Conservation (phyloP, 2,888 invertebrate species). For the Dolomedes plantarius region DNA sequence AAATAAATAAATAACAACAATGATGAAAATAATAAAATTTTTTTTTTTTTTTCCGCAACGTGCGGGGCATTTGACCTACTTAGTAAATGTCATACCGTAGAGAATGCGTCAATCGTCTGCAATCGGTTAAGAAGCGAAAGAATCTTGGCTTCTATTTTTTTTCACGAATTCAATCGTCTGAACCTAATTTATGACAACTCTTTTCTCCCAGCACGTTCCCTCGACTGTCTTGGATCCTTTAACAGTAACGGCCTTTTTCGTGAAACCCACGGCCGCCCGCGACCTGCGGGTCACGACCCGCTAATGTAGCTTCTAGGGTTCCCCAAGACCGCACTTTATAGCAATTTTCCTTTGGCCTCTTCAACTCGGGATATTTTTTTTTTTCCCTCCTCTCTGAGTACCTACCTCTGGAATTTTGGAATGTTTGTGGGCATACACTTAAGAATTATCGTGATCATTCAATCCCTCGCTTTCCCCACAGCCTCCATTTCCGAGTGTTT, state of each 20-base stretch:
- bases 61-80: too few species aligned
- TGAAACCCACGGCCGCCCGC: constrained; percentile 16
- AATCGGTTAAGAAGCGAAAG: too few species aligned
- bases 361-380: constrained; percentile 28
- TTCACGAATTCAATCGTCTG: too few species aligned
- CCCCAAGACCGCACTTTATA: constrained; percentile 40
- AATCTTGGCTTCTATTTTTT: too few species aligned
- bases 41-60: too few species aligned
- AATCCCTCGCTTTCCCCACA: not conserved
- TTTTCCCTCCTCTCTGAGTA: not conserved
- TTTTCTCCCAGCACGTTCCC: not conserved
- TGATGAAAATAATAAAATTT: too few species aligned
- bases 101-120: too few species aligned
- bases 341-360: constrained; percentile 60
- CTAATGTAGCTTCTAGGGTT: constrained; percentile 55
- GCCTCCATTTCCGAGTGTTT: not conserved
- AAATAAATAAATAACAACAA: too few species aligned
- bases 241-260: constrained; percentile 22
- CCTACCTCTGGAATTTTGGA: constrained; percentile 11
- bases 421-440: constrained; percentile 12
- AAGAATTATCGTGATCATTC: not conserved
- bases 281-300: constrained; percentile 51
- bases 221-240: constrained; percentile 37
- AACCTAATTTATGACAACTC: too few species aligned
- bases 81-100: too few species aligned